Percentiles rank a stretch among this genome's conserved stretches.
phyloP scores from a whole-genome alignment of 2,797 vertebrate species.

The Amazona ochrocephala region DNA sequence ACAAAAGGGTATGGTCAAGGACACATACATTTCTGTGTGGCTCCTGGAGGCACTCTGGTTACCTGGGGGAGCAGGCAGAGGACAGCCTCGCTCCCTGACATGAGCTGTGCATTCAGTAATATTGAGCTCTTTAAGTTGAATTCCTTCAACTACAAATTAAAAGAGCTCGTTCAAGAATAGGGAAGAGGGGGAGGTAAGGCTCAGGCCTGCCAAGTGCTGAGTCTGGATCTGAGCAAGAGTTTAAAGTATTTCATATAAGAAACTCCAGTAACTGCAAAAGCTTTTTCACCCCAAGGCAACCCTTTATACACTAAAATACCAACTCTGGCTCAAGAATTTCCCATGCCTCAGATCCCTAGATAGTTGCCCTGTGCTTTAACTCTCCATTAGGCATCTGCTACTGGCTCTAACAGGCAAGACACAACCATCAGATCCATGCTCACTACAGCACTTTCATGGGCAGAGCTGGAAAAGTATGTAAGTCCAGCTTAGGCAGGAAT shows the following conservation, averaged over 20 bases:
- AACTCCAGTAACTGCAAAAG: constrained; percentile 17
- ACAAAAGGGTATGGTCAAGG: neutral
- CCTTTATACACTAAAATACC: constrained; percentile 17
- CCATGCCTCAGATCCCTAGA: neutral
- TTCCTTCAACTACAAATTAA: neutral
- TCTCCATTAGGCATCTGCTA: constrained; percentile 6
- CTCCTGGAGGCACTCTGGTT: neutral
- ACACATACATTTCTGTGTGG: neutral
- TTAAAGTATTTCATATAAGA: constrained; percentile 12
- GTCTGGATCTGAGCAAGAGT: neutral
- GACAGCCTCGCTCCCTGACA: neutral
- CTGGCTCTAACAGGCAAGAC: neutral
- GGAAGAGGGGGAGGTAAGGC: neutral
- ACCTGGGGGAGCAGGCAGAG: neutral
- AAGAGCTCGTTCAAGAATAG: neutral
- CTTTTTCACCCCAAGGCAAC: neutral
- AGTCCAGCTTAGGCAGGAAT: neutral
- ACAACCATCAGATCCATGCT: neutral
- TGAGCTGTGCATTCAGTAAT: neutral
- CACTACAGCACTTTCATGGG: neutral
- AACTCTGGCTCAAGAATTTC: neutral
- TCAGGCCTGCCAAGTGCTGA: neutral
- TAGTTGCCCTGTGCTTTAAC: neutral
- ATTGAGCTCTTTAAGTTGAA: neutral
- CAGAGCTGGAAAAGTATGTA: neutral